Evolutionary conservation across 2,888 invertebrate genomes (phyloP), one percentile per base, ranked within the genome.

Genomic region (Dolichomitus sp.): DNA sequence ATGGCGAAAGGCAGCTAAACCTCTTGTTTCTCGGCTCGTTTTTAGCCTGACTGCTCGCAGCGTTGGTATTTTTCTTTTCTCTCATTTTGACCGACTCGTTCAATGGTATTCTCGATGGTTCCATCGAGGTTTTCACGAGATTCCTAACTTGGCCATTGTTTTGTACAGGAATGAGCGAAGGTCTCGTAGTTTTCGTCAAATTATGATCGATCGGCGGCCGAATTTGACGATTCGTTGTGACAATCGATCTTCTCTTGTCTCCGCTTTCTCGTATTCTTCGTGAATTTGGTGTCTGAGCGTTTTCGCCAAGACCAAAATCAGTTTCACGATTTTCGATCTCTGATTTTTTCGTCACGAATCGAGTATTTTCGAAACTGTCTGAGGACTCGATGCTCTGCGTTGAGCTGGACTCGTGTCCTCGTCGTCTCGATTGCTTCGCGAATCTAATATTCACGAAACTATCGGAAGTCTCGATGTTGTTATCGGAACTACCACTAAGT

Each of bases 361-460:
- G 85, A 6, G 89, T 79, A 65, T 90, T 91, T 23, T 91, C 90
- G 17, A 90, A 90, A 68, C 90, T 90, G 17, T 90, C 90, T 0
- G 88, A 87, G 0, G 90, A 92, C 63, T 91, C 90, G 57, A 90
- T 81, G 52, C 91, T 92, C 73, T 89, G 89, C 0, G 89, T 88
- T 4, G 90, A 90, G 61, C 87, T 89, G 4, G 90, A 89, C 12
- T 84, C 88, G 70, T 85, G 86, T n/a, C 85, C 80, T 7, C 75
- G 83, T 50, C 76, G 84, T 19, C 37, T 14, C 37, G 86, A 77
- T 33, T 88, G 74, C 70, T 89, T 86, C 11, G 89, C 91, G 70
- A 90, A 90, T 77, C 91, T 87, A 61, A 91, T 91, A 57, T 92
- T 92, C 12, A 91, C 91, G 68, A 92, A 92, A 72, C 91, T 92